Evolutionary conservation across 2,888 invertebrate species (phyloP).

Genomic region (Hemistola chrysoprasaria): DNA sequence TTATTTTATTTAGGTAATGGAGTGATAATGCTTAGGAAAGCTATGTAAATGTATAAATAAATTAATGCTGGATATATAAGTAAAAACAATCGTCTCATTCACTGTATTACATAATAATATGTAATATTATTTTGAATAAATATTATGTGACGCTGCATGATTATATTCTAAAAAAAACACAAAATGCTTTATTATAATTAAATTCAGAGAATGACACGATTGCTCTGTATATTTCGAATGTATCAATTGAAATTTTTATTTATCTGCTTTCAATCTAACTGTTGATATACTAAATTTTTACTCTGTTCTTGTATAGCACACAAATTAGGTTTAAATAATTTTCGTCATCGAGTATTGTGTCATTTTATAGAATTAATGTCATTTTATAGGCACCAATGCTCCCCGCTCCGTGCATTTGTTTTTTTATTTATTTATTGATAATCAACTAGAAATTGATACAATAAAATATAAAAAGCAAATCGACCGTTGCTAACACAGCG

Average conservation of each 20-base stretch:
- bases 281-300: constrained; percentile 59
- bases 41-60: constrained; percentile 77
- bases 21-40: constrained; percentile 66
- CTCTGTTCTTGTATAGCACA: constrained; percentile 48
- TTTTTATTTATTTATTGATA: too few species aligned
- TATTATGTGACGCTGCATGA: constrained; percentile 5
- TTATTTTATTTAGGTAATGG: constrained; percentile 61
- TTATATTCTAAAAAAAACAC: constrained; percentile 11
- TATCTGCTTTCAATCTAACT: constrained; percentile 75
- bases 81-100: constrained; percentile 53
- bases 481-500: too few species aligned
- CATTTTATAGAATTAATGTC: constrained; percentile 1
- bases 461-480: too few species aligned
- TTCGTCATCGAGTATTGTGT: constrained; percentile 5
- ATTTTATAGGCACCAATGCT: too few species aligned
- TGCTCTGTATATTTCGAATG: constrained; percentile 57
- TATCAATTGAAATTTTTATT: constrained; percentile 68
- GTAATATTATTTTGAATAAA: constrained; percentile 14
- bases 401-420: too few species aligned
- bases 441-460: too few species aligned
- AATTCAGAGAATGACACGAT: constrained; percentile 55
- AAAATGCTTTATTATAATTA: constrained; percentile 22
- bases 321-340: constrained; percentile 2
- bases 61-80: constrained; percentile 63
- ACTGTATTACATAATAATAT: constrained; percentile 37